A percentile compares a stretch with the other conserved stretches of the same genome.
Evolutionary conservation across 2,113 vertebrate species (phyloP).

Genomic region (Lagenorhynchus albirostris): DNA sequence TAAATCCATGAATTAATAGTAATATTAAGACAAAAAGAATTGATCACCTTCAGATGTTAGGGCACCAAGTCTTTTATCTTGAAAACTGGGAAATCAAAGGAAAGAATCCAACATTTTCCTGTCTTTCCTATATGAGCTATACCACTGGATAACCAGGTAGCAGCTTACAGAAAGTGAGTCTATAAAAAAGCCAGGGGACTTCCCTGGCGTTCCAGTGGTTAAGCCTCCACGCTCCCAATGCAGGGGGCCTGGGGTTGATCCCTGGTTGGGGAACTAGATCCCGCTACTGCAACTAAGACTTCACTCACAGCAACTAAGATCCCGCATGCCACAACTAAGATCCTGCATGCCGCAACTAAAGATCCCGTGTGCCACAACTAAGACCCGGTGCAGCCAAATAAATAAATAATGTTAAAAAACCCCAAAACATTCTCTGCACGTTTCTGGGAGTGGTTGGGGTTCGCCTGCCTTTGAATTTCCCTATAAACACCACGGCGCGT

Average conservation of each 20-base stretch:
- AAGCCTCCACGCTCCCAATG: too few relatives aligned
- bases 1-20: neutral
- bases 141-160: neutral
- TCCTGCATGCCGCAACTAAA: too few relatives aligned
- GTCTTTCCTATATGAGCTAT: neutral
- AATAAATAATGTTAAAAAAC: too few relatives aligned
- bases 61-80: neutral
- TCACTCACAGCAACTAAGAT: too few relatives aligned
- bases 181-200: neutral
- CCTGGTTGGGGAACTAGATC: too few relatives aligned
- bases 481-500: fast-evolving
- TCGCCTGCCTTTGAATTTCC: neutral
- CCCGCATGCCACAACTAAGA: too few relatives aligned
- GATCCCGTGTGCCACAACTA: too few relatives aligned
- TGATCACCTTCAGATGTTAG: neutral
- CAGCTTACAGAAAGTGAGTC: neutral
- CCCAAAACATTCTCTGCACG: neutral
- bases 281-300: too few relatives aligned
- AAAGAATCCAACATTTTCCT: neutral
- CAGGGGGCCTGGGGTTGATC: too few relatives aligned
- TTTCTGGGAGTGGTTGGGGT: neutral
- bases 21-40: neutral
- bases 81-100: neutral
- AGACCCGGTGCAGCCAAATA: too few relatives aligned
- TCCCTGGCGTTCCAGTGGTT: too few relatives aligned